A percentile compares a stretch with the other conserved stretches of the same genome.
Conservation (phyloP, 1,140 invertebrate genomes). For the Lordiphosa clarofinis region DNA sequence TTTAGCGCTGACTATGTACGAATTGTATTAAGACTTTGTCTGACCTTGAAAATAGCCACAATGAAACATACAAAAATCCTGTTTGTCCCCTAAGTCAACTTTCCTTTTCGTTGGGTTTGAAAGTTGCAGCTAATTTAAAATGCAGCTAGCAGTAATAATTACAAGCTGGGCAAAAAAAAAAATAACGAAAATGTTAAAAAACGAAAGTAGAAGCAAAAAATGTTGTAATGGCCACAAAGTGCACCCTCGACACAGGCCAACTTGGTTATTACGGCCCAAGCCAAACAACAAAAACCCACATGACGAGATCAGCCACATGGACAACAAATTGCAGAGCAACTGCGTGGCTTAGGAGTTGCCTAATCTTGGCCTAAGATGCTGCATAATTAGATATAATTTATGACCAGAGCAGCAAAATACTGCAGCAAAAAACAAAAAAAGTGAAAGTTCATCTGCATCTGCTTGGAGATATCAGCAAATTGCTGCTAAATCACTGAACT, state of each 20-base stretch:
- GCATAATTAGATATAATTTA: constrained; percentile 76
- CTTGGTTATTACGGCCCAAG: constrained; percentile 39
- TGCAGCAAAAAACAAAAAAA: constrained; percentile 6
- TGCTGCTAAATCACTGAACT: constrained; percentile 9
- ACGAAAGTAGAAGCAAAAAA: constrained; percentile 45
- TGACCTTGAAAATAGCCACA: constrained; percentile 12
- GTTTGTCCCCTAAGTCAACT: constrained; percentile 30
- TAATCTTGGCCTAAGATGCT: constrained; percentile 70
- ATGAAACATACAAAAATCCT: not conserved
- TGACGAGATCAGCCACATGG: constrained; percentile 26
- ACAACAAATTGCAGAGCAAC: constrained; percentile 57
- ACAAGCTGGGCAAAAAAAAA: constrained; percentile 31
- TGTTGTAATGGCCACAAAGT: constrained; percentile 43
- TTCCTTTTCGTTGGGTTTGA: constrained; percentile 36
- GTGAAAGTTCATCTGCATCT: constrained; percentile 49
- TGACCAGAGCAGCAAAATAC: constrained; percentile 38
- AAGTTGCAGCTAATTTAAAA: constrained; percentile 49
- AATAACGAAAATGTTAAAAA: constrained; percentile 2
- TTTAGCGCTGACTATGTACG: constrained; percentile 22
- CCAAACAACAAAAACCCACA: constrained; percentile 34
- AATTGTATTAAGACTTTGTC: constrained; percentile 44
- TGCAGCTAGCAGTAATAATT: constrained; percentile 39
- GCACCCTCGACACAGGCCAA: constrained; percentile 20
- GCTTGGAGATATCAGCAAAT: constrained; percentile 36
- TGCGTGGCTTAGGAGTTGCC: constrained; percentile 52